These are phyloP conservation scores for Chaenocephalus aceratus DNA, from an alignment of 2,113 vertebrate genomes.

Conservation along the genomic window DNA sequence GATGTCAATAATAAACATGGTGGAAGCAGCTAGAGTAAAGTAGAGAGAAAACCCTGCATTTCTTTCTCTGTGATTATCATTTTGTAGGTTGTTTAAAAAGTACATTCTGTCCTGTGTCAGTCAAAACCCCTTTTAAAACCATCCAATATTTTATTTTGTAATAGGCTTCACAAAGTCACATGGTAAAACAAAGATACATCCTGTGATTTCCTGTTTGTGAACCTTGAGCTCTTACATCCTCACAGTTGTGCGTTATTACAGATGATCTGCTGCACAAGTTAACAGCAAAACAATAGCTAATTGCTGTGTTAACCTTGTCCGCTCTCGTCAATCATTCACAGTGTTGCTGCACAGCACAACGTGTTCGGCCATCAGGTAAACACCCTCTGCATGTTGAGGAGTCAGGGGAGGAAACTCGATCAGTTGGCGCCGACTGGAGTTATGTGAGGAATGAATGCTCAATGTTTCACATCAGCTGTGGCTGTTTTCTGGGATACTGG, in stretches of 20 bases:
- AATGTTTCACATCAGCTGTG: background rate
- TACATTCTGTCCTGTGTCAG: background rate
- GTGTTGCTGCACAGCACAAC: background rate
- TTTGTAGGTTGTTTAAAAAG: background rate
- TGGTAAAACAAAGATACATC: background rate
- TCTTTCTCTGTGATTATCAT: background rate
- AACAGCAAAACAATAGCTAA: background rate
- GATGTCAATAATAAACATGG: background rate
- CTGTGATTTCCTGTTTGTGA: background rate
- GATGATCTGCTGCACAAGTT: background rate
- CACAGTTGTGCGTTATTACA: background rate
- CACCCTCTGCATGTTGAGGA: background rate
- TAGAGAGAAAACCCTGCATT: no score
- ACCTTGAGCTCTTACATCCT: background rate
- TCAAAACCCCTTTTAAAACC: background rate
- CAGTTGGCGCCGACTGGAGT: background rate
- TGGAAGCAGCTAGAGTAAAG: background rate
- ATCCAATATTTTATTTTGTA: no score
- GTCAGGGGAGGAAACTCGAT: background rate
- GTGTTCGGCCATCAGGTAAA: background rate
- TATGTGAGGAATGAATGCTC: background rate
- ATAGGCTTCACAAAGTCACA: no score
- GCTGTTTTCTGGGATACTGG: background rate
- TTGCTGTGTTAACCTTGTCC: background rate
- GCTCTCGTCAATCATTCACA: slow-evolving; percentile 18